A percentile compares a stretch with the other conserved stretches of the same genome.
These are phyloP conservation scores for Cercopithecus petaurista DNA, from an alignment of 2,797 vertebrate genomes.

Conservation along the genomic window DNA sequence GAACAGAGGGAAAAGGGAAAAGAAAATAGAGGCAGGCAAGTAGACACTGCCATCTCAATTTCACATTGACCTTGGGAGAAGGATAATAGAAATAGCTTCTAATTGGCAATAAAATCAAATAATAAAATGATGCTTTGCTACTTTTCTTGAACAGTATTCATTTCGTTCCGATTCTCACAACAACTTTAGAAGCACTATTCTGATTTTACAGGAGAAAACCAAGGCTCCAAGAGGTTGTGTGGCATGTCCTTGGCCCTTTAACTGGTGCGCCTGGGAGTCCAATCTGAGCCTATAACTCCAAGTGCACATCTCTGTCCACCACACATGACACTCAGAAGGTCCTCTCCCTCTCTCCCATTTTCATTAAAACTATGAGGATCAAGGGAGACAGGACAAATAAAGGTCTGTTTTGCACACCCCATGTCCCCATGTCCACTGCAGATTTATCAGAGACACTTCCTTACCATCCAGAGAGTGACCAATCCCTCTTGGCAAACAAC, in stretches of 20 bases:
- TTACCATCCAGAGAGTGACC: background rate
- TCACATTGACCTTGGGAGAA: background rate
- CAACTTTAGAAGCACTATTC: background rate
- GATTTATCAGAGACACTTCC: background rate
- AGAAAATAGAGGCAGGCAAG: fast-evolving
- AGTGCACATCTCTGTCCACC: fast-evolving
- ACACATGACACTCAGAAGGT: background rate
- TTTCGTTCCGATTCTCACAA: background rate
- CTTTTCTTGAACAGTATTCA: background rate
- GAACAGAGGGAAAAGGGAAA: background rate
- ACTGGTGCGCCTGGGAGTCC: background rate
- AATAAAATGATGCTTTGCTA: background rate
- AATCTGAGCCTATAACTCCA: background rate
- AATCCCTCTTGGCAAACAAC: background rate
- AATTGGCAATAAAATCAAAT: background rate
- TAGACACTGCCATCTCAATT: background rate
- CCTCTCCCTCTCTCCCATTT: background rate
- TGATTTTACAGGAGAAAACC: background rate
- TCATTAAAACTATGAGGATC: background rate
- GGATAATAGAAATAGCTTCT: background rate
- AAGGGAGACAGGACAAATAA: background rate
- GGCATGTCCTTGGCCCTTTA: background rate
- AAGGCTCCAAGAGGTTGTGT: fast-evolving
- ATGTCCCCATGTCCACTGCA: fast-evolving
- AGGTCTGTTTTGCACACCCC: background rate